Evolutionary conservation across 1,140 invertebrate genomes (phyloP), one percentile per base, ranked within the genome.

Genomic region (Argopecten irradians): DNA sequence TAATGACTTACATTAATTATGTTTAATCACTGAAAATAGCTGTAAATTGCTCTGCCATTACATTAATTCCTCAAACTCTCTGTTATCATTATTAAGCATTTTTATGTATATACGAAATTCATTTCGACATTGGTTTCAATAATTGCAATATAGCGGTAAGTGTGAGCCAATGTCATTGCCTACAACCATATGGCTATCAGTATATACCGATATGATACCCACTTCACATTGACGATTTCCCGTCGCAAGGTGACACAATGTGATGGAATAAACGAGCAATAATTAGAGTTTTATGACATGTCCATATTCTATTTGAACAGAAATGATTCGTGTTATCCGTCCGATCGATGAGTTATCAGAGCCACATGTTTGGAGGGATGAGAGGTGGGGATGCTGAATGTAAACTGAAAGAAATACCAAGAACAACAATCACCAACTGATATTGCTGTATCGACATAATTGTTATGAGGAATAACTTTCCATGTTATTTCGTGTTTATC

Each of bases 201-300:
- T 16, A 71, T 71, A 71, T 71, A 16, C n/a, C 22, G n/a, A 71
- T n/a, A 71, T 28, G 13, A 28, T 71, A 28, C n/a, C 22, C n/a
- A n/a, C 22, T 1, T 71, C 55, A 71, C 55, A 22, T 7, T 28
- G n/a, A n/a, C n/a, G n/a, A 28, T 71, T 3, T 28, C 22, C 19
- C 5, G 19, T 28, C n/a, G n/a, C 55, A n/a, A 71, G 11, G 7
- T 71, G 55, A 71, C 55, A 71, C 0, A 11, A 71, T 28, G n/a
- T 71, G 55, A 71, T 71, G 55, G n/a, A 71, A 71, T 71, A 71
- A 71, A 71, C 55, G 55, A n/a, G 22, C 55, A 71, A 71, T 71
- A 16, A 71, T 71, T 71, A 28, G 55, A 71, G 55, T 71, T 71
- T 71, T 11, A n/a, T n/a, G 55, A 71, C 55, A 71, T 71, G 55